Percentiles rank a stretch among this genome's conserved stretches.
These are phyloP conservation scores for Montifringilla adamsi DNA, from an alignment of 2,113 vertebrate genomes.

Conservation along the genomic window DNA sequence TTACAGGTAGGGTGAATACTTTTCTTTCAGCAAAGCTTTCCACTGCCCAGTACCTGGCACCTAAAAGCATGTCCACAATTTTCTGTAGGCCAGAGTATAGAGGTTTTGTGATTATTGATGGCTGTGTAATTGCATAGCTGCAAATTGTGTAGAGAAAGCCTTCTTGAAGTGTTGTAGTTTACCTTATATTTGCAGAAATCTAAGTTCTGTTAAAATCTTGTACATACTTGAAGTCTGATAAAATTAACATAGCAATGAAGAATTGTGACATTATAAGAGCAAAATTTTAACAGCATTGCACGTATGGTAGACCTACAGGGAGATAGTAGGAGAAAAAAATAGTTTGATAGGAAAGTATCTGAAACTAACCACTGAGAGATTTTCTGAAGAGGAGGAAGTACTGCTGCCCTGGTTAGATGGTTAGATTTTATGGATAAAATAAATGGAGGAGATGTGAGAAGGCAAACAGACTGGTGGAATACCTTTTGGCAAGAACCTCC, in stretches of 20 bases:
- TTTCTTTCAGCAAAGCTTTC: background rate
- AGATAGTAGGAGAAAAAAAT: background rate
- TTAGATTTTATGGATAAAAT: background rate
- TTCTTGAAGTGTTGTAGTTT: background rate
- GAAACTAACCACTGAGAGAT: background rate
- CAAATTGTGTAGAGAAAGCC: background rate
- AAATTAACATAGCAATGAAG: background rate
- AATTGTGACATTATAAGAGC: background rate
- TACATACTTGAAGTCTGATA: background rate
- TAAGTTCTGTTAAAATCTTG: background rate
- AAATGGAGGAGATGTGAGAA: background rate
- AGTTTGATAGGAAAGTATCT: background rate
- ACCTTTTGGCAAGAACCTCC: background rate
- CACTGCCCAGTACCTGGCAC: background rate
- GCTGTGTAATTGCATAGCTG: background rate
- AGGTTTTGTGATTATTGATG: background rate
- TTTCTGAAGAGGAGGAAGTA: background rate
- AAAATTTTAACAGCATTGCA: background rate
- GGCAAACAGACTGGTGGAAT: background rate
- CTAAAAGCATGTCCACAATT: background rate
- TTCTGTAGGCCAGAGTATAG: background rate
- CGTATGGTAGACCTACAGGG: background rate
- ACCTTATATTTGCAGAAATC: background rate
- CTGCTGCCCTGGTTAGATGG: background rate
- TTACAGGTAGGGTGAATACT: constrained; percentile 76